Evolutionary conservation across 2,113 vertebrate genomes (phyloP), one percentile per base, ranked within the genome.

Genomic region (Stomatorhinus ivindoensis): DNA sequence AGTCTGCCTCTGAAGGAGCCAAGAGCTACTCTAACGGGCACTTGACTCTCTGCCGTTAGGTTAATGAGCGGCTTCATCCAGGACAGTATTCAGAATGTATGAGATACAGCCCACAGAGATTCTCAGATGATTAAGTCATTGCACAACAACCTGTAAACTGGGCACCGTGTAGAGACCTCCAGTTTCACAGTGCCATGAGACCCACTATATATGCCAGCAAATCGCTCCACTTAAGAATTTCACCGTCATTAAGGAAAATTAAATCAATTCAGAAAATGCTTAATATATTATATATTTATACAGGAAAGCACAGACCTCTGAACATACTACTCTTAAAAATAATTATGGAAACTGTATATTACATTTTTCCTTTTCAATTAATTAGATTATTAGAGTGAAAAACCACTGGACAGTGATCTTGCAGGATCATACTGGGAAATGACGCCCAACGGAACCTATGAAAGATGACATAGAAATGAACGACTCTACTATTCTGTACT

Each of bases 201-300:
- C 15, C 35, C 11, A 42, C 4, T 19, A 42, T 6, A 27, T 76
- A 76, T 0, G 31, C 15, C 31, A 27, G 15, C 35, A 80, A 80
- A 80, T 80, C 1, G n/a, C n/a, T 11, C 61, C 61, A 69, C 61
- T 10, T 27, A 27, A 76, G 13, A 76, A 39, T 39, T 39, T 76
- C 35, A 76, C 9, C 4, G 15, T 42, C 17, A 19, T 42, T 76
- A 76, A 76, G 31, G 13, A 76, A 31, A 76, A 76, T 76, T 39
- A 76, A 76, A 39, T 39, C 88, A 58, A 91, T 91, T 87, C 92
- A 90, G 21, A n/a, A 76, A 76, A 76, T 76, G 73, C 73, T 76
- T 76, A 76, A 42, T 42, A 76, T 76, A 19, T 76, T 6, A 76
- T 76, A 76, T 76, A 39, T 76, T 76, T 76, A 39, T 42, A 76